Percentiles rank a stretch among this genome's conserved stretches.
Conservation (phyloP, 2,113 vertebrate species). For the Amphiprion ocellaris region DNA sequence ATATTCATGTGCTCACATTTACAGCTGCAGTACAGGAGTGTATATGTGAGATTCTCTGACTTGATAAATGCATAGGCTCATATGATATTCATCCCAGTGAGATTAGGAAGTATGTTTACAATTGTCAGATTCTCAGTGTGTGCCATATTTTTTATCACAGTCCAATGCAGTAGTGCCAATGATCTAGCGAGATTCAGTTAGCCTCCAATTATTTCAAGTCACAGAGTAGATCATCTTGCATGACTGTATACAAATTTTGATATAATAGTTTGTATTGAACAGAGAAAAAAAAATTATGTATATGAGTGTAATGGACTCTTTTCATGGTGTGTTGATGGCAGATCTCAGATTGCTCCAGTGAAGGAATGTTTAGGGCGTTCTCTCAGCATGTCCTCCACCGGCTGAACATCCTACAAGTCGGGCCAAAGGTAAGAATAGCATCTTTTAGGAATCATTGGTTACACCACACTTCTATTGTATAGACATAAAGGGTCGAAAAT, state of each 20-base stretch:
- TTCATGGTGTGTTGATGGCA: slow-evolving; percentile 76
- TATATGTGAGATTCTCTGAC: slow-evolving; percentile 42
- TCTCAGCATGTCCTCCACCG: slow-evolving; percentile 95
- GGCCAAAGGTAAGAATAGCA: slow-evolving; percentile 86
- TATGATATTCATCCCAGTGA: slow-evolving; percentile 49
- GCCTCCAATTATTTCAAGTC: slow-evolving; percentile 23
- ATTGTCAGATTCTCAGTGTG: slow-evolving; percentile 35
- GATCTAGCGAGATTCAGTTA: slow-evolving; percentile 14
- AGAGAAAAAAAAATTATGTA: background rate
- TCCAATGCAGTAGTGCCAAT: background rate
- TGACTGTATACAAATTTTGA: background rate
- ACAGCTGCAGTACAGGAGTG: slow-evolving; percentile 32
- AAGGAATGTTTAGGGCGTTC: slow-evolving; percentile 94
- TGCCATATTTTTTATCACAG: slow-evolving; percentile 27
- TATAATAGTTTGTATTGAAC: slow-evolving; percentile 11
- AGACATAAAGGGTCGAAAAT: background rate
- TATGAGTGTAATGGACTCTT: background rate
- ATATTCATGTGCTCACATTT: slow-evolving; percentile 75
- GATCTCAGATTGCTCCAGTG: slow-evolving; percentile 92
- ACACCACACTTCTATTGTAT: background rate
- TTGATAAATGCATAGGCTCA: slow-evolving; percentile 40
- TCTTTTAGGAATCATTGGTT: background rate
- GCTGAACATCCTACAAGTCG: slow-evolving; percentile 88
- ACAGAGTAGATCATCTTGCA: background rate
- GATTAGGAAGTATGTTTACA: slow-evolving; percentile 51